Base-by-base conservation (phyloP, 2,888 invertebrate genomes). In the Hydrotaea diabolus region DNA sequence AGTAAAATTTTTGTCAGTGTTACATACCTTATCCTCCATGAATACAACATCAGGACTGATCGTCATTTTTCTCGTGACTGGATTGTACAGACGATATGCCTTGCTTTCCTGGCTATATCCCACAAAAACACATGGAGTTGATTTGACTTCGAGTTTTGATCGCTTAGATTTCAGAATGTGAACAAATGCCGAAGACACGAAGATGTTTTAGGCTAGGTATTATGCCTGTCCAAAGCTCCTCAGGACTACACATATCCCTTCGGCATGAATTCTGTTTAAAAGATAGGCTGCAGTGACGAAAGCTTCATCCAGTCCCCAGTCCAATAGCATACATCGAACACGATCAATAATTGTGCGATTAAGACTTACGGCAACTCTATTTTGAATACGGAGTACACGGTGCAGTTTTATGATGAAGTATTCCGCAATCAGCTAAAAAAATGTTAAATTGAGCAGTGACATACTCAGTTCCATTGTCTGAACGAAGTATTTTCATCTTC, bases 381-480 rank as follows among this genome's bases (percentile, higher is more conserved):
- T 82, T 43, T 83, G 83, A n/a, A 17, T 85, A 59, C 17, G 85
- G 85, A 0, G 83, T 77, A 43, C 82, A 79, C 7, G 77, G 80
- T 2, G 53, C 55, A 13, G 83, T 79, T 13, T 39, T 73, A 71
- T 86, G 74, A 49, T 84, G 79, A 9, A 66, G 15, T n/a, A 80
- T 82, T 8, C 83, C 84, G 9, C 49, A 43, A 8, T 64, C 31
- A 4, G 2, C 11, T 13, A 75, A 46, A 31, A 46, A 75, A 11
- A 17, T 53, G 59, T 39, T 13, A 4, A 57, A 59, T 8, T 5
- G 0, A 13, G 9, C 36, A 15, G 46, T 76, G 13, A 59, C 55
- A 43, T 83, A 87, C 43, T 87, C 87, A 23, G 86, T 86, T 39
- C 86, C 84, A 62, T 86, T 85, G n/a, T n/a, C n/a, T 9, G 86